Percentiles rank a stretch among this genome's conserved stretches.
Conservation (phyloP, 1,140 invertebrate species). For the Laupala kohalensis region DNA sequence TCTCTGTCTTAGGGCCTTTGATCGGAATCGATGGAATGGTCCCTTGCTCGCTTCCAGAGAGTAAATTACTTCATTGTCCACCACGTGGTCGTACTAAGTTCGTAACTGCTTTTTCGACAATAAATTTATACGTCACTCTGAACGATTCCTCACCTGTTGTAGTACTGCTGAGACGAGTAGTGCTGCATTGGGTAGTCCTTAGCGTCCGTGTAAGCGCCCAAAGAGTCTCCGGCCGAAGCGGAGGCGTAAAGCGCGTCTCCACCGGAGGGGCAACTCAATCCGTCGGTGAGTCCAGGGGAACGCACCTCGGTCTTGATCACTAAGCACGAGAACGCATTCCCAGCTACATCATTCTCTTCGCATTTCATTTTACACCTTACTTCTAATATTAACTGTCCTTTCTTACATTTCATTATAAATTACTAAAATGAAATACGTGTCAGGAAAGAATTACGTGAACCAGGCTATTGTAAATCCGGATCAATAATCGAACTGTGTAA, state of each 20-base stretch:
- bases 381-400: neutral
- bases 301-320: constrained; percentile 11
- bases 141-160: constrained; percentile 4
- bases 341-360: neutral
- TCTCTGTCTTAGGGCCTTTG: no score
- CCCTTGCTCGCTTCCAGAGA: no score
- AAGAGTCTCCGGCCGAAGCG: constrained; percentile 1
- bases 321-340: neutral
- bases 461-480: no score
- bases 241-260: neutral
- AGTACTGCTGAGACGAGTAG: constrained; percentile 9
- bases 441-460: no score
- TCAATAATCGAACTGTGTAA: no score
- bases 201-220: constrained; percentile 6
- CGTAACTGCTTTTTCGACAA: neutral
- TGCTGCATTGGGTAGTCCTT: constrained; percentile 10
- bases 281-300: constrained; percentile 6
- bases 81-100: neutral
- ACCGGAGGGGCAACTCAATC: neutral
- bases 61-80: neutral
- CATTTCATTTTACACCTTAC: neutral
- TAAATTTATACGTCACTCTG: neutral
- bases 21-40: no score
- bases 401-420: neutral
- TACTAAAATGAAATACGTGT: neutral